These are phyloP conservation scores for Aplocera efformata DNA, from an alignment of 2,888 invertebrate species.

Conservation along the genomic window DNA sequence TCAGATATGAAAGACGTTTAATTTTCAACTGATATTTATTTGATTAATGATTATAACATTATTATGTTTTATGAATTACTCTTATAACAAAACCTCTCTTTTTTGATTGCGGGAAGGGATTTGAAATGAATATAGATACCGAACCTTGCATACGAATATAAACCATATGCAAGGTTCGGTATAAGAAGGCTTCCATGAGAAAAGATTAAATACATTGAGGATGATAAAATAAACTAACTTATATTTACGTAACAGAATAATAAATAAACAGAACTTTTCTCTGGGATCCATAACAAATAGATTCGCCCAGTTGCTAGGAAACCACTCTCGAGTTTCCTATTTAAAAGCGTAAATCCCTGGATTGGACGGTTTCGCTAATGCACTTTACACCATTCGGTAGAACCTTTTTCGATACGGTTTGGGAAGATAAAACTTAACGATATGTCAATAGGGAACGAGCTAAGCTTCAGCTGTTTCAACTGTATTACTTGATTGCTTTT, in stretches of 20 bases:
- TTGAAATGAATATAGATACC: too few species aligned
- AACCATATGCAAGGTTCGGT: too few species aligned
- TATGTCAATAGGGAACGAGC: conserved; percentile 1
- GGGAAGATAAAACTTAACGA: conserved; percentile 1
- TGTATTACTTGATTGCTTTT: not conserved
- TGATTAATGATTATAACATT: too few species aligned
- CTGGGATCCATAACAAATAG: not conserved
- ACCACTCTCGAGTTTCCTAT: not conserved
- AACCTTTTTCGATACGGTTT: not conserved
- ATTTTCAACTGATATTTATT: too few species aligned
- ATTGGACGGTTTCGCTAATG: not conserved
- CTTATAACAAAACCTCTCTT: too few species aligned
- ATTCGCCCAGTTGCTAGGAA: not conserved
- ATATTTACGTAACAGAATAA: not conserved
- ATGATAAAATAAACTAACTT: too few species aligned
- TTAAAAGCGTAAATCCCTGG: not conserved
- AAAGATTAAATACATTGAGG: too few species aligned
- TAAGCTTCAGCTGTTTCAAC: not conserved
- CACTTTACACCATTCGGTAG: not conserved
- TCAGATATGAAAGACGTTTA: too few species aligned
- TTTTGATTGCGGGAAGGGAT: too few species aligned
- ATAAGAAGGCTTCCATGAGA: too few species aligned
- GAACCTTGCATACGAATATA: too few species aligned
- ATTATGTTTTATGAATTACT: too few species aligned
- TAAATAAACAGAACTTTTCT: not conserved